Conservation (phyloP, 2,888 invertebrate species). For the Caenorhabditis afra region DNA sequence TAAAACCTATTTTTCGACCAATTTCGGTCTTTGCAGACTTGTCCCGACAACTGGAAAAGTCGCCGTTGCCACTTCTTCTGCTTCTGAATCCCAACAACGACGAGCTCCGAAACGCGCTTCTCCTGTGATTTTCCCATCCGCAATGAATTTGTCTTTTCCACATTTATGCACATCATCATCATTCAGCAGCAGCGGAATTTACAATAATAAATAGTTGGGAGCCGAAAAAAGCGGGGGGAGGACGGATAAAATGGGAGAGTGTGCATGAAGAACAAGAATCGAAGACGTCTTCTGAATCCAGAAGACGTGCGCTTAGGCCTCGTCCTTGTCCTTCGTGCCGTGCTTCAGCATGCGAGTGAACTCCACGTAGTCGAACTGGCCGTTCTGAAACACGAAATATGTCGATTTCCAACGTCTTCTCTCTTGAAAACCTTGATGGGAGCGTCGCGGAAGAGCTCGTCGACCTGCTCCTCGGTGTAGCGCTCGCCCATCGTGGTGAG, state of each 20-base stretch:
- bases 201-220: neutral
- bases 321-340: conserved; percentile 98
- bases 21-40: too few relatives aligned
- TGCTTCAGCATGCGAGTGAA: conserved; percentile 99
- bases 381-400: conserved; percentile 80
- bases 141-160: neutral
- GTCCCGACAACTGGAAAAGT: conserved; percentile 48
- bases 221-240: neutral
- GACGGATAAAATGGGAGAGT: neutral
- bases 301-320: conserved; percentile 81
- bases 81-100: conserved; percentile 38
- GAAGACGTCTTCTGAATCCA: neutral
- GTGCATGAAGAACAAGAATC: neutral
- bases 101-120: conserved; percentile 32
- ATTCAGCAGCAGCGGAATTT: conserved; percentile 1
- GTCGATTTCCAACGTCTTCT: too few relatives aligned
- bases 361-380: conserved; percentile 96
- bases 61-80: conserved; percentile 29
- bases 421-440: conserved; percentile 95
- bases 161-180: conserved; percentile 3
- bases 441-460: conserved; percentile 98
- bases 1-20: too few relatives aligned
- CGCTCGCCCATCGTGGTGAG: conserved; percentile 92
- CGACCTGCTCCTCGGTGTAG: conserved; percentile 84
- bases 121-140: conserved; percentile 50